Conservation (phyloP, 1,140 invertebrate species). For the Orchesella cincta region DNA sequence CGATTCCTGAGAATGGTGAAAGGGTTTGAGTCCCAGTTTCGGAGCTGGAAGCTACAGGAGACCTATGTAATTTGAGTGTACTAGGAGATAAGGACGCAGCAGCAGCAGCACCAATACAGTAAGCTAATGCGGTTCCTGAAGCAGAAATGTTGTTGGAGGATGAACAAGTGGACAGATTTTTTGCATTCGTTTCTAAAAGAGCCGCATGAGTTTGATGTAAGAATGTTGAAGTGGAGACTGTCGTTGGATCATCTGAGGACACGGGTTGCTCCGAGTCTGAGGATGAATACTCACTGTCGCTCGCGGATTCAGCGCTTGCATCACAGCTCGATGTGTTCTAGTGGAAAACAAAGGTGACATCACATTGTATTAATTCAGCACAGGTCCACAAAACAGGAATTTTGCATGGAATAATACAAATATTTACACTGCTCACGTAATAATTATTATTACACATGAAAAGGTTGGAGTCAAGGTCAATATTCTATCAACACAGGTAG, state of each 20-base stretch:
- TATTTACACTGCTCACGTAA: no score
- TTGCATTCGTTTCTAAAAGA: not conserved
- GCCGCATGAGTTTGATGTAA: constrained; percentile 39
- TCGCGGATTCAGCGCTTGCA: constrained; percentile 49
- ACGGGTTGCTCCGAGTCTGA: constrained; percentile 35
- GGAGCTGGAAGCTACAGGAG: not conserved
- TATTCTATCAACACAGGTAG: no score
- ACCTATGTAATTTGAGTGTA: not conserved
- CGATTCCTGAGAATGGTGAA: not conserved
- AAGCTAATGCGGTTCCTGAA: constrained; percentile 4
- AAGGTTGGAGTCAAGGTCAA: no score
- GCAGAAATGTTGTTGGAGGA: not conserved
- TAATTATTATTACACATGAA: no score
- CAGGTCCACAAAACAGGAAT: no score
- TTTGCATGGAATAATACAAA: no score
- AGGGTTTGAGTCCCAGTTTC: not conserved
- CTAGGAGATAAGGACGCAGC: not conserved
- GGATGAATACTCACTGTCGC: constrained; percentile 44
- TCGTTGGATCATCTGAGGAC: constrained; percentile 51
- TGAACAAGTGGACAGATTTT: constrained; percentile 4
- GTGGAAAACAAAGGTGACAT: no score
- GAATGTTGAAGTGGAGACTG: constrained; percentile 44
- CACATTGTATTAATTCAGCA: no score
- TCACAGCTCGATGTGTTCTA: constrained; percentile 50
- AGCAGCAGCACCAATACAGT: constrained; percentile 16